Evolutionary conservation across 1,140 invertebrate species (phyloP).

Genomic region (Ceratina australensis): DNA sequence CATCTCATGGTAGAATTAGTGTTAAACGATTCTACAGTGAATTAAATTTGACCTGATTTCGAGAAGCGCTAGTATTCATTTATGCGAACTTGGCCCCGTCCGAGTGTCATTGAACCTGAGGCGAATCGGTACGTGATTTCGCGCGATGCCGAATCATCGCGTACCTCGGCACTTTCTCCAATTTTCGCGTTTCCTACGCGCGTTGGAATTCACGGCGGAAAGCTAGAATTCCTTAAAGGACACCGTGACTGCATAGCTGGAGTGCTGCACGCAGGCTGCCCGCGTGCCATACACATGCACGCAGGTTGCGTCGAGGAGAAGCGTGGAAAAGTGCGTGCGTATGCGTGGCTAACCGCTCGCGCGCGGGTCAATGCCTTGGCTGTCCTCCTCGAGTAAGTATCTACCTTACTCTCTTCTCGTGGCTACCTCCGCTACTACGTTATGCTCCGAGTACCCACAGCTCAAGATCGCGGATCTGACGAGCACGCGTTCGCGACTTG

Average conservation of each 20-base stretch:
- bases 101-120: constrained; percentile 6
- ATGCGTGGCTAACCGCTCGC: constrained; percentile 66
- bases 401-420: constrained; percentile 35
- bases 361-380: constrained; percentile 72
- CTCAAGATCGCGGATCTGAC: constrained; percentile 30
- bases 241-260: neutral
- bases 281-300: neutral
- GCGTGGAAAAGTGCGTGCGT: constrained; percentile 52
- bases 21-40: too few species aligned
- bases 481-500: constrained; percentile 19
- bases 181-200: neutral
- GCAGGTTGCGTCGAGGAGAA: neutral
- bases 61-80: neutral
- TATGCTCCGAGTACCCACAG: constrained; percentile 34
- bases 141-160: neutral
- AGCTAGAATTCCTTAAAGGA: constrained; percentile 46
- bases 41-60: neutral
- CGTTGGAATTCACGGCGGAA: neutral
- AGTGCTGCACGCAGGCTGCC: neutral
- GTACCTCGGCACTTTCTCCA: constrained; percentile 9
- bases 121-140: neutral
- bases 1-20: too few species aligned
- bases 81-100: neutral
- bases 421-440: constrained; percentile 51
- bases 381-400: constrained; percentile 64